Conservation (phyloP, 2,888 invertebrate genomes). For the Ormyrus rosae region DNA sequence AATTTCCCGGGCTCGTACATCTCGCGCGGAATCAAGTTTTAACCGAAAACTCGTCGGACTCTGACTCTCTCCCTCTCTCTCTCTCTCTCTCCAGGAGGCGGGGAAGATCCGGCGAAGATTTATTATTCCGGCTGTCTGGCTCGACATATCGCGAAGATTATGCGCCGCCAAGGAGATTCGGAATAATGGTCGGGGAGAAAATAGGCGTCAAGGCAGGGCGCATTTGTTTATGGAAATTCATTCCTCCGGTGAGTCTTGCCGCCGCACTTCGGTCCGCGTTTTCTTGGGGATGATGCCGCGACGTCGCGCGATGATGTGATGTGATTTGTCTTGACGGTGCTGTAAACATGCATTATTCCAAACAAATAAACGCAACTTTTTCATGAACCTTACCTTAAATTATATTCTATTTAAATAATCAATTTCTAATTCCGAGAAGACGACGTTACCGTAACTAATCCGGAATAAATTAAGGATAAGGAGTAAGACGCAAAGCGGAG, state of each 20-base stretch:
- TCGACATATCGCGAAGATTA: conserved; percentile 53
- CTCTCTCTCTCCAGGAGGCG: neutral
- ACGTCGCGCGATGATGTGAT: no score
- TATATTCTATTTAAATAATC: no score
- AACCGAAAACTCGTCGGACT: conserved; percentile 50
- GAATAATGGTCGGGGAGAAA: conserved; percentile 37
- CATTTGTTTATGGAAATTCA: conserved; percentile 57
- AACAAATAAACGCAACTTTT: no score
- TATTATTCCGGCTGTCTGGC: conserved; percentile 55
- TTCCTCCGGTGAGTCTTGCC: neutral
- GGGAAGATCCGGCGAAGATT: conserved; percentile 36
- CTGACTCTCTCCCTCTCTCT: neutral
- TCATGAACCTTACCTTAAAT: no score
- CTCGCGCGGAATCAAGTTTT: conserved; percentile 36
- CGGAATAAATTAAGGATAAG: neutral
- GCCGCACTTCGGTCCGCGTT: no score
- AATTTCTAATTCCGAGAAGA: no score
- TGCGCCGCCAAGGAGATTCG: conserved; percentile 28
- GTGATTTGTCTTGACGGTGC: no score
- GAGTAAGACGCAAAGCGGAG: conserved; percentile 10
- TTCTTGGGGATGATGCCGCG: no score
- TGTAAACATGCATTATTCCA: no score
- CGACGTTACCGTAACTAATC: no score
- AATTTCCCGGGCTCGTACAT: conserved; percentile 17
- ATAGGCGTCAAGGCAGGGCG: conserved; percentile 11